phyloP scores from a whole-genome alignment of 2,797 vertebrate genomes.

The Cirrhinus molitorella region DNA sequence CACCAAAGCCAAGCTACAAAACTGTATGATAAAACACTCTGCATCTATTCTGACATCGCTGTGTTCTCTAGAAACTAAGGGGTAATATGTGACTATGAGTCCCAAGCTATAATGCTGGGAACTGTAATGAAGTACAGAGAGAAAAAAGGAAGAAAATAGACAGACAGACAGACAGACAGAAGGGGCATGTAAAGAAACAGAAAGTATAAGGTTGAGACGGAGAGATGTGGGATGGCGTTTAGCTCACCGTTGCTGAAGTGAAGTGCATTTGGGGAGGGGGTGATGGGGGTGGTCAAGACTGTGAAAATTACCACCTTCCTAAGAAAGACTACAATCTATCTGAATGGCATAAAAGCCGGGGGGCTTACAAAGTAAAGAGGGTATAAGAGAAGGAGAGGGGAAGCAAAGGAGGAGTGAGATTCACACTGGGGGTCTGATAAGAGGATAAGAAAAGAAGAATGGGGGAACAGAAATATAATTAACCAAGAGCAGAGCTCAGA shows the following conservation, averaged over 20 bases:
- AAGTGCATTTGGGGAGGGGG: background rate
- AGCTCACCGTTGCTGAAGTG: conserved; percentile 12
- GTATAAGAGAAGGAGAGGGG: background rate
- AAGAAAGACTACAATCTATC: conserved; percentile 43
- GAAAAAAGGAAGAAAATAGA: background rate
- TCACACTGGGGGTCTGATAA: conserved; percentile 35
- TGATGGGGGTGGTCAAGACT: conserved; percentile 20
- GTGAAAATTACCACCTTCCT: conserved; percentile 45
- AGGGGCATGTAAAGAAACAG: background rate
- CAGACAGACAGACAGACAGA: background rate
- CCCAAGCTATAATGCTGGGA: background rate
- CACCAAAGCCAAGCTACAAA: conserved; percentile 27
- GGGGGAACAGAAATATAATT: conserved; percentile 39
- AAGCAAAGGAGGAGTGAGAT: conserved; percentile 11
- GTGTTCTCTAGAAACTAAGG: background rate
- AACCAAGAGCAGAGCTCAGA: conserved; percentile 24
- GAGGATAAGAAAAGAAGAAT: conserved; percentile 41
- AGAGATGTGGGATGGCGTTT: conserved; percentile 24
- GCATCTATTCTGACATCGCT: conserved; percentile 13
- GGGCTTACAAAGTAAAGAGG: conserved; percentile 27
- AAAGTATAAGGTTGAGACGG: background rate
- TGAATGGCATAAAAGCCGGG: conserved; percentile 24
- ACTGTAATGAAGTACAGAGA: background rate
- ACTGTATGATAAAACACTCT: background rate
- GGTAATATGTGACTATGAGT: background rate